Percentiles rank a stretch among this genome's conserved stretches.
Conservation (phyloP, 2,113 vertebrate species). For the Ardeotis arabs region DNA sequence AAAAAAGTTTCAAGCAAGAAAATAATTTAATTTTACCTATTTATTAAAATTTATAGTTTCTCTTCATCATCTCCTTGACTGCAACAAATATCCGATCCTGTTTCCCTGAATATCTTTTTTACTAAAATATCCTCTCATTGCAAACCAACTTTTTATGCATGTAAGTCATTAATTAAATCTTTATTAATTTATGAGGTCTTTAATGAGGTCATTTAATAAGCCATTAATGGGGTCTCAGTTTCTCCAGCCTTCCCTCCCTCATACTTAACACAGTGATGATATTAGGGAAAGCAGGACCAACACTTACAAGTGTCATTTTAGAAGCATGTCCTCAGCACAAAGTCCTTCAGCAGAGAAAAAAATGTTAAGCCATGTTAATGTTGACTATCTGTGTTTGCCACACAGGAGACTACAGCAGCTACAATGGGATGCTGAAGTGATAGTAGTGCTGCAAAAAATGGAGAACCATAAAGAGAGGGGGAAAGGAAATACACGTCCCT, state of each 20-base stretch:
- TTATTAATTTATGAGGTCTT: no score
- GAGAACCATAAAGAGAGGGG: background rate
- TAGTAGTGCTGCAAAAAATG: background rate
- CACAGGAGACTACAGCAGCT: background rate
- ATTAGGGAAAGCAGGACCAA: background rate
- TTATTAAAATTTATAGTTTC: background rate
- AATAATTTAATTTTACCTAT: background rate
- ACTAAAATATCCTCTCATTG: background rate
- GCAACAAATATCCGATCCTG: background rate
- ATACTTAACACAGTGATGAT: background rate
- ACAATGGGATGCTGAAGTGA: background rate
- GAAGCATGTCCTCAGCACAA: background rate
- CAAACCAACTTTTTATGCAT: background rate
- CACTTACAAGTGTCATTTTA: background rate
- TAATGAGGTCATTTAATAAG: no score
- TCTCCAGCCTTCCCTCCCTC: background rate
- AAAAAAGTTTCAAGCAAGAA: background rate
- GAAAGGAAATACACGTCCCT: background rate
- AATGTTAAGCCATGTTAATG: background rate
- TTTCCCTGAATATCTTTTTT: background rate
- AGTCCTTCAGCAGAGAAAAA: background rate
- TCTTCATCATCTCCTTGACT: background rate
- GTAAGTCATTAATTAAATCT: background rate
- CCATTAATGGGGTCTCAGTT: background rate
- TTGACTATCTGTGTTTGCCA: background rate